Conservation (phyloP, 2,888 invertebrate genomes). For the Drosophila quinaria region DNA sequence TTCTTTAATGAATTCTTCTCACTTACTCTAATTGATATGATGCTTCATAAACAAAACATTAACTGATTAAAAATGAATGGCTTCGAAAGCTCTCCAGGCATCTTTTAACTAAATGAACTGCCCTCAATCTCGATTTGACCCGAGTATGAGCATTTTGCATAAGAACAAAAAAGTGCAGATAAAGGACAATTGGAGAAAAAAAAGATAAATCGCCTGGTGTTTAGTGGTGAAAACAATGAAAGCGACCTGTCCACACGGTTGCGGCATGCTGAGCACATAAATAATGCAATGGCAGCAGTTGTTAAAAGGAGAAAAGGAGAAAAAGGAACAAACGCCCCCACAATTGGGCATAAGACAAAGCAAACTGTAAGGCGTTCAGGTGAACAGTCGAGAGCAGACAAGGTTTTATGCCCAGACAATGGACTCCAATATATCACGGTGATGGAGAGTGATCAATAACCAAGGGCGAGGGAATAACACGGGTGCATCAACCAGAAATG, state of each 20-base stretch:
- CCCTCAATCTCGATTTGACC: constrained; percentile 48
- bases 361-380: constrained; percentile 47
- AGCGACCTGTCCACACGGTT: constrained; percentile 36
- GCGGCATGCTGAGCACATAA: constrained; percentile 73
- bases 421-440: constrained; percentile 72
- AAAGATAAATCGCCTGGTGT: constrained; percentile 68
- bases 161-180: constrained; percentile 37
- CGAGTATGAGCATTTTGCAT: constrained; percentile 60
- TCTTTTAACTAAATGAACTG: constrained; percentile 30
- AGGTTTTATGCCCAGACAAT: constrained; percentile 65
- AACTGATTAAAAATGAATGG: constrained; percentile 39
- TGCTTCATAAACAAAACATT: constrained; percentile 9
- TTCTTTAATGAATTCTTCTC: too few relatives aligned
- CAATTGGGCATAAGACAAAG: constrained; percentile 69
- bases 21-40: background rate
- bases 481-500: constrained; percentile 14
- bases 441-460: constrained; percentile 76
- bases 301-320: constrained; percentile 16
- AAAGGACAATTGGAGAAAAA: constrained; percentile 39
- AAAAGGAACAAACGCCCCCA: constrained; percentile 19
- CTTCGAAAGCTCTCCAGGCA: constrained; percentile 10
- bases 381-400: constrained; percentile 36
- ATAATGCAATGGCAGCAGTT: constrained; percentile 69
- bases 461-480: constrained; percentile 2
- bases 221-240: constrained; percentile 70